Evolutionary conservation across 1,140 invertebrate species (phyloP), one percentile per base, ranked within the genome.

Genomic region (Drosophila mauritiana): DNA sequence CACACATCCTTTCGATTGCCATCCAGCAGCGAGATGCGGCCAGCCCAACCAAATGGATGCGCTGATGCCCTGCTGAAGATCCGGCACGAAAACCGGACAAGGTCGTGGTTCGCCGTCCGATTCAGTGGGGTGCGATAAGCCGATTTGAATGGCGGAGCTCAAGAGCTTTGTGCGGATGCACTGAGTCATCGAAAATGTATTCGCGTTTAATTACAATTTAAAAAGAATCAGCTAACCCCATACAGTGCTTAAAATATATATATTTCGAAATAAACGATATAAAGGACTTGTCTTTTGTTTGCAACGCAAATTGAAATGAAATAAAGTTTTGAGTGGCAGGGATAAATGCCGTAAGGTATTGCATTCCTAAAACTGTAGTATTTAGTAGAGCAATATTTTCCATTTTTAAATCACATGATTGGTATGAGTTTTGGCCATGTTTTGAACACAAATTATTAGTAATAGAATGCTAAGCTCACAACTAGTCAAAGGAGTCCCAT

Each of bases 11-110:
- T 37, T 58, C 34, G 25, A 57, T 39, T 45, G n/a, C 17, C 56
- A 64, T 52, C 42, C 45, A 22, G 45, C 49, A 49, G 31, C 63
- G 46, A 46, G 27, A 62, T 59, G 49, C 34, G 45, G 59, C 70
- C 70, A 79, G 36, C 3, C 25, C 70, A 72, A 62, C 81, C 42
- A 36, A 73, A 52, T 65, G 59, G 62, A 76, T 72, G 49, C 80
- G 48, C 76, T 84, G 43, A 49, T 40, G 58, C 43, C 8, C 46
- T 48, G 20, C 20, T 7, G 39, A 49, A 36, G 43, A 36, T 27
- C 17, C n/a, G 25, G 31, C 17, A 22, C 11, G 48, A 55, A 70
- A 55, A 37, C 40, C 34, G 49, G 63, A 54, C 64, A 39, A 34
- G 63, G 65, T 68, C 49, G 27, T 20, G 49, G 51, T 25, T 46